Percentiles rank a stretch among this genome's conserved stretches.
Conservation (phyloP, 2,888 invertebrate genomes). For the Rhingia rostrata region DNA sequence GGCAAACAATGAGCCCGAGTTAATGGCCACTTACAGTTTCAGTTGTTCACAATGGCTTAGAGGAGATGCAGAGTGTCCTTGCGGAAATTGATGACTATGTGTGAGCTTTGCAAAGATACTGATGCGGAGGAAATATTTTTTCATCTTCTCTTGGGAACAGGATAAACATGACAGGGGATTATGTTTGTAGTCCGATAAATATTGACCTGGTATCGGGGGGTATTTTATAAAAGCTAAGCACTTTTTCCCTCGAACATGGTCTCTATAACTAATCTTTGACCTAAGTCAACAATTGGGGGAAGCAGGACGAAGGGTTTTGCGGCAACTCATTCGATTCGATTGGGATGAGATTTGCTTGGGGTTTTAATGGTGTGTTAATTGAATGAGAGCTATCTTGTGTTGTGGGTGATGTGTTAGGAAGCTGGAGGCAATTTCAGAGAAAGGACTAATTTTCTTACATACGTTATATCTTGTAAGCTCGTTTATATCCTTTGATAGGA, state of each 20-base stretch:
- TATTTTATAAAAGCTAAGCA: constrained; percentile 71
- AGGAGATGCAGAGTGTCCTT: constrained; percentile 46
- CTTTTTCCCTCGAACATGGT: constrained; percentile 54
- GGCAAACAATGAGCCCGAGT: constrained; percentile 41
- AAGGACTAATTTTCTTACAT: constrained; percentile 36
- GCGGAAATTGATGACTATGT: constrained; percentile 69
- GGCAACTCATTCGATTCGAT: constrained; percentile 34
- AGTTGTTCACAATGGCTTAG: constrained; percentile 56
- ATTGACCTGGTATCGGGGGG: constrained; percentile 69
- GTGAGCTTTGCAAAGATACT: constrained; percentile 47
- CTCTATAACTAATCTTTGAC: constrained; percentile 39
- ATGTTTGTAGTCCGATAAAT: constrained; percentile 72
- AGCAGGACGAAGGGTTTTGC: constrained; percentile 22
- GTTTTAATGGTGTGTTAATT: constrained; percentile 65
- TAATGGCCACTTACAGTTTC: constrained; percentile 67
- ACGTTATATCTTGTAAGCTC: constrained; percentile 31
- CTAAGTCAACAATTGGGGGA: constrained; percentile 60
- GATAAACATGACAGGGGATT: constrained; percentile 67
- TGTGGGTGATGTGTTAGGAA: constrained; percentile 3
- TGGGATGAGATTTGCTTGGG: constrained; percentile 25
- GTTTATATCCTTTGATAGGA: constrained; percentile 14
- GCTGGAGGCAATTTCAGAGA: constrained; percentile 4
- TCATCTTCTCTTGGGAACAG: constrained; percentile 20
- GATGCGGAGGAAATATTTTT: constrained; percentile 23
- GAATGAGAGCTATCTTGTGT: constrained; percentile 51